A percentile compares a stretch with the other conserved stretches of the same genome.
phyloP scores from a whole-genome alignment of 2,797 vertebrate species.

The Poecilia gillii region DNA sequence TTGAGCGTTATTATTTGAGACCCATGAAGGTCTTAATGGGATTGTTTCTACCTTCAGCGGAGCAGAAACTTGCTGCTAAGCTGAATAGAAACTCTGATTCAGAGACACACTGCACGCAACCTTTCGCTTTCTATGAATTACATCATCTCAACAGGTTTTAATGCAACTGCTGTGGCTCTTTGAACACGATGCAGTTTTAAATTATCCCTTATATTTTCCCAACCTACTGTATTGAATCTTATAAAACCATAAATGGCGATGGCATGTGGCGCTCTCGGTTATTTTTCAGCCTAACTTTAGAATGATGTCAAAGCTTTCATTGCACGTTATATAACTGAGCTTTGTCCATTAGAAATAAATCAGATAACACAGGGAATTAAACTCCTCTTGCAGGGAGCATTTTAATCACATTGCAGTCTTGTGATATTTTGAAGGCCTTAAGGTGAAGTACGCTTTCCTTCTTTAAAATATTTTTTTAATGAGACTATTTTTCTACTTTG shows the following conservation, averaged over 20 bases:
- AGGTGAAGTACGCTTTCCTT: background rate
- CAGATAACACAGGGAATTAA: background rate
- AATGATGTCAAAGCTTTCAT: background rate
- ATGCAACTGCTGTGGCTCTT: background rate
- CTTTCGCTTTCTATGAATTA: background rate
- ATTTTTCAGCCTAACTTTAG: background rate
- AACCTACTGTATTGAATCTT: background rate
- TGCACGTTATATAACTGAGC: background rate
- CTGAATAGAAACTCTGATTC: constrained; percentile 1
- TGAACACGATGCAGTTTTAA: background rate
- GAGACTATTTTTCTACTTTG: background rate
- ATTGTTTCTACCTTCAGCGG: constrained; percentile 1
- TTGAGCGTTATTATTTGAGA: constrained; percentile 4
- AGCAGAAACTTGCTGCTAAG: constrained; percentile 1
- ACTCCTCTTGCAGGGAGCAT: background rate
- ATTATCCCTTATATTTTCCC: background rate
- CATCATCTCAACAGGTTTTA: background rate
- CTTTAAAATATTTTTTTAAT: background rate
- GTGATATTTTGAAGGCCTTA: background rate
- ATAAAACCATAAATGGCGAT: background rate
- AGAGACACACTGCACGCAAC: background rate
- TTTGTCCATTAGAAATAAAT: background rate
- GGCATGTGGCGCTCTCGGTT: background rate
- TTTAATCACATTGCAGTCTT: background rate
- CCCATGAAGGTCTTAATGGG: background rate